A percentile compares a stretch with the other conserved stretches of the same genome.
Evolutionary conservation across 1,140 invertebrate genomes (phyloP).

Genomic region (Euborellia annulipes): DNA sequence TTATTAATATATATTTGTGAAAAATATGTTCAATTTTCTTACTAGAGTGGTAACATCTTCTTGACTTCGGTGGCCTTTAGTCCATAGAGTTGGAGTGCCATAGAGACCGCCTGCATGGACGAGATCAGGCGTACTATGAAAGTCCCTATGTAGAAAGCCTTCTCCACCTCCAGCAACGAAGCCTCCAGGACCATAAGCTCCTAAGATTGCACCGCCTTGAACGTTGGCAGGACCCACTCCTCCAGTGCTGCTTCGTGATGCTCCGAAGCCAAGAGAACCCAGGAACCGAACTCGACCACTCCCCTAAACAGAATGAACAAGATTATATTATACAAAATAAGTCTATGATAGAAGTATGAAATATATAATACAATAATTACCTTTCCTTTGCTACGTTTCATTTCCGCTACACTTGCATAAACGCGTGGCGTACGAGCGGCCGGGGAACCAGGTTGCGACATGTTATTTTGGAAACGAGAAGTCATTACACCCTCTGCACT

Average conservation of each 20-base stretch:
- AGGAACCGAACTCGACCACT: neutral
- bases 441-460: conserved; percentile 26
- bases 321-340: too few species aligned
- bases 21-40: too few species aligned
- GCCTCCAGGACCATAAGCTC: too few species aligned
- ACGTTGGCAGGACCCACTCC: too few species aligned
- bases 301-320: too few species aligned
- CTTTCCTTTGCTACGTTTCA: conserved; percentile 71
- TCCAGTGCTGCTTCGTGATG: too few species aligned
- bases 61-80: conserved; percentile 51
- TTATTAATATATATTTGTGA: too few species aligned
- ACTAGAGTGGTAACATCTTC: conserved; percentile 49
- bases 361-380: conserved; percentile 34
- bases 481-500: conserved; percentile 36
- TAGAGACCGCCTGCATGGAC: conserved; percentile 21
- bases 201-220: too few species aligned
- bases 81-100: conserved; percentile 16
- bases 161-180: conserved; percentile 12
- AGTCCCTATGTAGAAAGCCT: conserved; percentile 51
- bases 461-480: conserved; percentile 52
- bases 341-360: too few species aligned
- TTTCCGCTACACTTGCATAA: conserved; percentile 86
- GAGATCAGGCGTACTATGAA: conserved; percentile 77
- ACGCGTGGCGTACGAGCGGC: conserved; percentile 53
- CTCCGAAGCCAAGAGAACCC: conserved; percentile 9